Base-by-base conservation (phyloP, 1,140 invertebrate species). In the Drosophila insularis region DNA sequence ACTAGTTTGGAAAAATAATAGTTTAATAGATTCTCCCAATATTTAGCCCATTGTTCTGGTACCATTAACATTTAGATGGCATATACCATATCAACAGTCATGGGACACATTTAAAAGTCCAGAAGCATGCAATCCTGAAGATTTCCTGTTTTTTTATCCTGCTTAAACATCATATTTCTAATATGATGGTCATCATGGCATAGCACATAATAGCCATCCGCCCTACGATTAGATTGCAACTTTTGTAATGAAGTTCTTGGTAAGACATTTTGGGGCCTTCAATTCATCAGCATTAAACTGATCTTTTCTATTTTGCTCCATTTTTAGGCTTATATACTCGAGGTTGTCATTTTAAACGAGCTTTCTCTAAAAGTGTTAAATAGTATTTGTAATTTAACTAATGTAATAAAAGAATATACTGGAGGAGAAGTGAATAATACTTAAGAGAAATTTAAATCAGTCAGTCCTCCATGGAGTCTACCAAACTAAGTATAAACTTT, bases 151-250 rank as follows among this genome's bases (percentile, higher is more conserved):
- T n/a, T 11, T 2, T 50, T 56, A 10, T 78, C 60, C 2, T 69
- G 17, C 68, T 71, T 89, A 17, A 90, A 86, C 78, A 90, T 77
- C 80, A 89, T 79, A 6, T 90, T 90, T 0, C 68, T 66, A 5
- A 75, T 5, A 65, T 90, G 87, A n/a, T 74, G 84, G 39, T 90
- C 87, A 0, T 82, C 87, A 46, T 76, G 73, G 8, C 65, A 69
- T 14, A 76, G 65, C 1, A 31, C 59, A 14, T 59, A 43, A 31
- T 60, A 76, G 2, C 7, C 14, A 40, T 63, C 59, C 2, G 1
- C 8, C 8, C 31, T 27, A 2, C 40, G 40, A 17, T 55, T 76
- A 4, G n/a, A n/a, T n/a, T n/a, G n/a, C n/a, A 7, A 80, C 86
- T 31, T 72, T 37, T 4, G 60, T 27, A 1, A 91, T 62, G 23